Conservation (phyloP, 2,113 vertebrate species). For the Columba livia region DNA sequence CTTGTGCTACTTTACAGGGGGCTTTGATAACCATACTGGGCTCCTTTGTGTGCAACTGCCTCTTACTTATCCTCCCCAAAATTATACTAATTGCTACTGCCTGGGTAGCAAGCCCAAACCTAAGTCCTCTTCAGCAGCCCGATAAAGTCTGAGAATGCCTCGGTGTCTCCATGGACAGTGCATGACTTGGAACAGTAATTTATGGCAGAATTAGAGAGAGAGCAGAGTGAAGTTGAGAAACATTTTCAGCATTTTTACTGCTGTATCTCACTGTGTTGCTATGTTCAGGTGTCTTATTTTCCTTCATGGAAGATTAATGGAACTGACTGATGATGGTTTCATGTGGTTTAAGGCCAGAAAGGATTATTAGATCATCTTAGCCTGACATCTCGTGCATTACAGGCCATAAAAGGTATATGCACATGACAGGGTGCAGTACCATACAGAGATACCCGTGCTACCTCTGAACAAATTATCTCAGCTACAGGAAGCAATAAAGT, state of each 20-base stretch:
- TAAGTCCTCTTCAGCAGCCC: not conserved
- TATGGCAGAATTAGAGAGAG: not conserved
- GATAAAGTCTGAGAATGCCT: not conserved
- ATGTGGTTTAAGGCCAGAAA: conserved; percentile 54
- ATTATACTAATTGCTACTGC: not conserved
- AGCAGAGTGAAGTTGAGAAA: not conserved
- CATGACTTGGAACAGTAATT: not conserved
- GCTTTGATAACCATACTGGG: not conserved
- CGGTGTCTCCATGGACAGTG: not conserved
- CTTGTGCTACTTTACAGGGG: fast-evolving
- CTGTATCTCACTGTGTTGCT: conserved; percentile 46
- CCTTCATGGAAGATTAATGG: conserved; percentile 57
- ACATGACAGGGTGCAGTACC: not conserved
- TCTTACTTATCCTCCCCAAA: not conserved
- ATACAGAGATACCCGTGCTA: not conserved
- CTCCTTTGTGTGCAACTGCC: not conserved
- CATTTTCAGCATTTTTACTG: conserved; percentile 53
- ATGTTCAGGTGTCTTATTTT: conserved; percentile 56
- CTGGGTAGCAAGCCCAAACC: not conserved
- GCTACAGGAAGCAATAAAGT: conserved; percentile 48
- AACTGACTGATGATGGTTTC: conserved; percentile 51
- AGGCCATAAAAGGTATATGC: conserved; percentile 37
- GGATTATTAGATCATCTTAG: conserved; percentile 59
- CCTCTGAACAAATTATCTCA: conserved; percentile 55
- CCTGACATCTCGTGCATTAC: conserved; percentile 38